These are phyloP conservation scores for Eueides isabella DNA, from an alignment of 1,140 invertebrate genomes.

Conservation along the genomic window DNA sequence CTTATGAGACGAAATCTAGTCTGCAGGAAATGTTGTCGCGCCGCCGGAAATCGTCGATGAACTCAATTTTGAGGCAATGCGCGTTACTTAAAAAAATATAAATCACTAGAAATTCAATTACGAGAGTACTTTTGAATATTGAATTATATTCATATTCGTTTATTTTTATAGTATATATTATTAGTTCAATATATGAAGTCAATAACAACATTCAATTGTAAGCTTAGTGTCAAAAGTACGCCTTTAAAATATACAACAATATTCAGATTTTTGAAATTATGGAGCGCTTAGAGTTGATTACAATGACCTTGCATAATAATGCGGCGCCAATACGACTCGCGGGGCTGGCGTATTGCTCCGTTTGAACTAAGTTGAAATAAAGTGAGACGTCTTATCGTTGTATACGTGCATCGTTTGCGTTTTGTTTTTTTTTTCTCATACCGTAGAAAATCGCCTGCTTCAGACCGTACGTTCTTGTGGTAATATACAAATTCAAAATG, in stretches of 20 bases:
- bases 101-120: background rate
- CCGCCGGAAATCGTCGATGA: conserved; percentile 20
- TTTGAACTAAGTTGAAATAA: conserved; percentile 7
- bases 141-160: background rate
- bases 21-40: conserved; percentile 21
- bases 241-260: conserved; percentile 14
- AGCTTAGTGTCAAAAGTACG: background rate
- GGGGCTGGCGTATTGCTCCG: conserved; percentile 14
- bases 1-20: conserved; percentile 10
- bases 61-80: conserved; percentile 11
- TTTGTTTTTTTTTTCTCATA: background rate
- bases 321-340: conserved; percentile 47
- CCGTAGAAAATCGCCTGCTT: background rate
- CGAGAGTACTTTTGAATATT: background rate
- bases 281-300: conserved; percentile 54
- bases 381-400: conserved; percentile 2
- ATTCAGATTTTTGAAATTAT: conserved; percentile 51
- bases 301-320: conserved; percentile 65
- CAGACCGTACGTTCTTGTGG: background rate
- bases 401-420: conserved; percentile 7
- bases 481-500: background rate
- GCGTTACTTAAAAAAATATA: background rate
- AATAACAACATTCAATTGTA: background rate
- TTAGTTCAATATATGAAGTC: background rate
- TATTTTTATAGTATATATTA: background rate